These are phyloP conservation scores for Hapalemur alaotrensis DNA, from an alignment of 2,797 vertebrate genomes.

Conservation along the genomic window DNA sequence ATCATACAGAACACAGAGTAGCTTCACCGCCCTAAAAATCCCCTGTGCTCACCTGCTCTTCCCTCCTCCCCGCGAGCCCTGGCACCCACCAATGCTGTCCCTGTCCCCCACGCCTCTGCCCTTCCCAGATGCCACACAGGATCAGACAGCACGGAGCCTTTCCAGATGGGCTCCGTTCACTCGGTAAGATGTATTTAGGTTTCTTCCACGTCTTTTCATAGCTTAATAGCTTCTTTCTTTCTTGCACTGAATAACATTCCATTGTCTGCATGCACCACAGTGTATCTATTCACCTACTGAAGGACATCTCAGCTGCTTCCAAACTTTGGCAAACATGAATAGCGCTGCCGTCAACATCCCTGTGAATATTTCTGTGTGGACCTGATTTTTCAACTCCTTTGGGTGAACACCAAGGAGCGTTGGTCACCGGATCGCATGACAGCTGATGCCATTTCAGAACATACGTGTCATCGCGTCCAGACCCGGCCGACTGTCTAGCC, in stretches of 20 bases:
- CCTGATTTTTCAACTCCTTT: background rate
- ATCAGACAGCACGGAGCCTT: too few relatives aligned
- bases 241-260: background rate
- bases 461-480: background rate
- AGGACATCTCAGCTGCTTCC: background rate
- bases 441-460: background rate
- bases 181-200: too few relatives aligned
- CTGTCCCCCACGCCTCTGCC: rapidly evolving
- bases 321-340: background rate
- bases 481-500: background rate
- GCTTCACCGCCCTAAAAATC: too few relatives aligned
- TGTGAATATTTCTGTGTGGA: background rate
- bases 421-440: rapidly evolving
- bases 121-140: rapidly evolving
- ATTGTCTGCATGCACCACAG: rapidly evolving
- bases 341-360: background rate
- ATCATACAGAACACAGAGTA: too few relatives aligned
- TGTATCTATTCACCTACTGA: background rate
- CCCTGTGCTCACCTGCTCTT: rapidly evolving
- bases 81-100: background rate
- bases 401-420: background rate
- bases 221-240: background rate
- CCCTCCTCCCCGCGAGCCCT: background rate
- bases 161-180: background rate
- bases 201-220: background rate